Conservation (phyloP, 2,113 vertebrate species). For the Leucoraja erinaceus region DNA sequence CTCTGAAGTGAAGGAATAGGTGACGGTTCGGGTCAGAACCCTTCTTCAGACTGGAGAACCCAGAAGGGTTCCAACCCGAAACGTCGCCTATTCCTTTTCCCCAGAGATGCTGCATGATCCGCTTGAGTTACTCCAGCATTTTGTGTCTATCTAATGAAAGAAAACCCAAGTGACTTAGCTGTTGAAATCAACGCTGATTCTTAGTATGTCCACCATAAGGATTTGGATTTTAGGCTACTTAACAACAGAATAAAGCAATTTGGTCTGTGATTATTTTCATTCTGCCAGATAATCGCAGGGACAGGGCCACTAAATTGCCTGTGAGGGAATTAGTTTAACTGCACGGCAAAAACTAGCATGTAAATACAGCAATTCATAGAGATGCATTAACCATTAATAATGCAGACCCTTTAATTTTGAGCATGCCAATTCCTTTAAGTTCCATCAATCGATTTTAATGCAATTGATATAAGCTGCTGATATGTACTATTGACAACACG, state of each 20-base stretch:
- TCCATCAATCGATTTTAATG: slow-evolving; percentile 30
- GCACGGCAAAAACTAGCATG: not conserved
- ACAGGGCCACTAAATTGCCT: not conserved
- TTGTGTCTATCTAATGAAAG: too few species aligned
- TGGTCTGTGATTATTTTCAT: not conserved
- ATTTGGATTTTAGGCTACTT: slow-evolving; percentile 8
- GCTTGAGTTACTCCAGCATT: too few species aligned
- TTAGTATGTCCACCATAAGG: not conserved
- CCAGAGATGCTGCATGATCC: too few species aligned
- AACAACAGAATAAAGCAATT: not conserved
- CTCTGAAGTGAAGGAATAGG: too few species aligned
- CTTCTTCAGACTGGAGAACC: too few species aligned
- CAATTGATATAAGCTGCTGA: slow-evolving; percentile 32
- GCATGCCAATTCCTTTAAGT: not conserved
- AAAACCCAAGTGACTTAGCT: not conserved
- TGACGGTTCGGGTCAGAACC: too few species aligned
- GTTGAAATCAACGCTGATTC: not conserved
- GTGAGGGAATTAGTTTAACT: not conserved
- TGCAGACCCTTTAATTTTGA: slow-evolving; percentile 9
- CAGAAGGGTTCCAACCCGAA: too few species aligned
- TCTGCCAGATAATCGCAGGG: not conserved
- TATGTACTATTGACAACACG: slow-evolving; percentile 26
- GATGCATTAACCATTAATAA: not conserved
- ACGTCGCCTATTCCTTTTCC: too few species aligned
- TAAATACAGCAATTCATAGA: not conserved